These are phyloP conservation scores for Eupithecia vulgata DNA, from an alignment of 2,888 invertebrate genomes.

Conservation along the genomic window DNA sequence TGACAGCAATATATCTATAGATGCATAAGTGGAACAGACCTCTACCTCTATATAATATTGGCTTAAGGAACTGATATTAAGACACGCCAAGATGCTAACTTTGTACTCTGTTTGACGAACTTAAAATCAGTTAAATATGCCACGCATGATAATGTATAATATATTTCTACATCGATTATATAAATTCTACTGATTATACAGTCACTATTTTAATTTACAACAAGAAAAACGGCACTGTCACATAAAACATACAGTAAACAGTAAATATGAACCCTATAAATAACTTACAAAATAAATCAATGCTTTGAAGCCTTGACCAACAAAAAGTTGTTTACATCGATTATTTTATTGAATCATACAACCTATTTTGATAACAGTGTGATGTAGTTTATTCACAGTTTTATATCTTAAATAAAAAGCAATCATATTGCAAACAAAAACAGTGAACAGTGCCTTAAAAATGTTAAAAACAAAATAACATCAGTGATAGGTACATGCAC, in stretches of 20 bases:
- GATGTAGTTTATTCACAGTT: conserved; percentile 24
- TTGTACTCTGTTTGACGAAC: conserved; percentile 32
- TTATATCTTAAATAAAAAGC: conserved; percentile 17
- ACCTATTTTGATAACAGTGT: conserved; percentile 17
- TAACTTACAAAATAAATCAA: conserved; percentile 20
- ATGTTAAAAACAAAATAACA: conserved; percentile 50
- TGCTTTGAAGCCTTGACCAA: background rate
- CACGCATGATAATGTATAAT: conserved; percentile 16
- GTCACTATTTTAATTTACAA: conserved; percentile 34
- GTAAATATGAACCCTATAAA: conserved; percentile 5
- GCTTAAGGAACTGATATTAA: conserved; percentile 23
- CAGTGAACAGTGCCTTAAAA: conserved; percentile 38
- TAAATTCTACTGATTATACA: conserved; percentile 34
- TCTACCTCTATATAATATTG: conserved; percentile 19
- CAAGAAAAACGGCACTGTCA: conserved; percentile 37
- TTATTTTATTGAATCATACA: conserved; percentile 4
- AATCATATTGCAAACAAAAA: conserved; percentile 26
- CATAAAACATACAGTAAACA: conserved; percentile 7
- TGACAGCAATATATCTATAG: conserved; percentile 32
- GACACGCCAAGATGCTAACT: conserved; percentile 12
- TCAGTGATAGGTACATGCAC: conserved; percentile 54
- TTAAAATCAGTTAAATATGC: conserved; percentile 28
- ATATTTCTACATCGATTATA: conserved; percentile 34
- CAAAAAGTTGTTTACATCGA: conserved; percentile 6
- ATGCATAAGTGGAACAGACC: conserved; percentile 41